Conservation (phyloP, 1,140 invertebrate genomes). For the Bombus cullumanus region DNA sequence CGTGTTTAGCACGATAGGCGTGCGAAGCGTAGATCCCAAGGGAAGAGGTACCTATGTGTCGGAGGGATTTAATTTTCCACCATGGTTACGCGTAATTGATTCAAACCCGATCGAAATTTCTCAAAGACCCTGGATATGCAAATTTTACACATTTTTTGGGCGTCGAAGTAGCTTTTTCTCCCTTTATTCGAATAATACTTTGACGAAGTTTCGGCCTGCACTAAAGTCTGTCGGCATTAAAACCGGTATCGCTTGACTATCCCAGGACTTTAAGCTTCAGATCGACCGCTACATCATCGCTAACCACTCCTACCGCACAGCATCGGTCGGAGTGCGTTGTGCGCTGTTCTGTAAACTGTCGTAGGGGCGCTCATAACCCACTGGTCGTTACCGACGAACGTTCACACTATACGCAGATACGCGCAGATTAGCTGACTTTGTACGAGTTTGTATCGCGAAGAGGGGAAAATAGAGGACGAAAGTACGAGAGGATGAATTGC, state of each 20-base stretch:
- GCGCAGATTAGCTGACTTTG: slow-evolving; percentile 9
- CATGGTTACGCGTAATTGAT: not conserved
- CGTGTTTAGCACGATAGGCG: not conserved
- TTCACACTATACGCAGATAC: not conserved
- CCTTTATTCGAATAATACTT: not conserved
- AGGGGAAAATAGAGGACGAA: slow-evolving; percentile 2
- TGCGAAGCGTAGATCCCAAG: not conserved
- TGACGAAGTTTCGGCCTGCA: no score
- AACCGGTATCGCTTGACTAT: not conserved
- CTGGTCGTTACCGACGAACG: slow-evolving; percentile 23
- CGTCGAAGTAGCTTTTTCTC: no score
- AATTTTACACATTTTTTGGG: not conserved
- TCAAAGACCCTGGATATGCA: not conserved
- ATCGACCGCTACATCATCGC: slow-evolving; percentile 31
- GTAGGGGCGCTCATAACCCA: slow-evolving; percentile 26
- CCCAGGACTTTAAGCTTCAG: not conserved
- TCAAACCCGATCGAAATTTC: not conserved
- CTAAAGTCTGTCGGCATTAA: not conserved
- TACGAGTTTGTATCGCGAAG: not conserved
- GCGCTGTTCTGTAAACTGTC: not conserved
- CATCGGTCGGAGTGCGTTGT: not conserved
- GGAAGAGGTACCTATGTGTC: not conserved
- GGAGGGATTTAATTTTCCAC: not conserved
- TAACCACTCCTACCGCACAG: slow-evolving; percentile 43
- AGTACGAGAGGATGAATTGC: not conserved